Percentiles rank a stretch among this genome's conserved stretches.
phyloP scores from a whole-genome alignment of 2,888 invertebrate species.

The Trisateles emortualis region DNA sequence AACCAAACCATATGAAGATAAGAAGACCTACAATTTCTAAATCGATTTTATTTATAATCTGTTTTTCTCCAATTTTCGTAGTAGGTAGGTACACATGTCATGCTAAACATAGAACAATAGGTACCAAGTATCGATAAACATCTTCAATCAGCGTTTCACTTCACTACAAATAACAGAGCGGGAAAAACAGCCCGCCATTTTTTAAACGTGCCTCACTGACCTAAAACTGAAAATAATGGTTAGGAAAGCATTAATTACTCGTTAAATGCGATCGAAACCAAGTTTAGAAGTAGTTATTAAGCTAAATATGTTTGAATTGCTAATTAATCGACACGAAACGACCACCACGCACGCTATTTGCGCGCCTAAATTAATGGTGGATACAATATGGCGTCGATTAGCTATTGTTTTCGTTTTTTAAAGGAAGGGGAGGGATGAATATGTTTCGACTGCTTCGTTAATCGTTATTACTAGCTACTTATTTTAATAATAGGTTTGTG shows the following conservation, averaged over 20 bases:
- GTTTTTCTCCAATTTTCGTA: no score
- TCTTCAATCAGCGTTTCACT: not conserved
- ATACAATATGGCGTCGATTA: constrained; percentile 46
- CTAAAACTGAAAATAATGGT: constrained; percentile 45
- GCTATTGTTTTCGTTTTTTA: constrained; percentile 44
- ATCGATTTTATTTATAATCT: no score
- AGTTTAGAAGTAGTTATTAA: constrained; percentile 75
- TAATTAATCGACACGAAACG: constrained; percentile 73
- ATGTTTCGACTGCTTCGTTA: constrained; percentile 26
- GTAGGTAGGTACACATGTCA: no score
- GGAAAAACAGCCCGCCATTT: constrained; percentile 31
- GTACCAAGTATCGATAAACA: not conserved
- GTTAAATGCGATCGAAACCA: constrained; percentile 67
- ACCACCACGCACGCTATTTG: constrained; percentile 68
- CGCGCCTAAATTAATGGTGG: constrained; percentile 43
- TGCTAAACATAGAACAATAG: not conserved
- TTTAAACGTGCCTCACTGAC: constrained; percentile 33
- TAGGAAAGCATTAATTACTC: constrained; percentile 66
- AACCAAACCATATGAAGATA: no score
- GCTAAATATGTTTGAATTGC: constrained; percentile 82
- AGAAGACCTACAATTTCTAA: no score
- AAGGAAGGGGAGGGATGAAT: constrained; percentile 25
- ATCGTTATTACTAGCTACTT: constrained; percentile 32
- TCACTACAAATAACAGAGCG: constrained; percentile 19
- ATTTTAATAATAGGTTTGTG: constrained; percentile 20